These are phyloP conservation scores for Buphagus erythrorhynchus DNA, from an alignment of 2,797 vertebrate species.

Conservation along the genomic window DNA sequence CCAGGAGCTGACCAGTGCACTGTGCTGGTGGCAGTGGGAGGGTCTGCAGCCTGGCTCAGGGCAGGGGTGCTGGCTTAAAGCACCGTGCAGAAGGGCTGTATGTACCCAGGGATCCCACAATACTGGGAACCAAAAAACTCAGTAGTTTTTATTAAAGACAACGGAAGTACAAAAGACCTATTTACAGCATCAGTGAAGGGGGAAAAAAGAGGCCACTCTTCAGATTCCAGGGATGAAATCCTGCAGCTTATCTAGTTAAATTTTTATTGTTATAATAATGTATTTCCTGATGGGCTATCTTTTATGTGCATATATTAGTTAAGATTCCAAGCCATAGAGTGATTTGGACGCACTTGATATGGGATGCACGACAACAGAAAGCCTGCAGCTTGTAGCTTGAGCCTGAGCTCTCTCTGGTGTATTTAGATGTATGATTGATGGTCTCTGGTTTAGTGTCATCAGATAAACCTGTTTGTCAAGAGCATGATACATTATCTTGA, in stretches of 20 bases:
- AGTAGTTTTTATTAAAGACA: background rate
- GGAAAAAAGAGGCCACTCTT: background rate
- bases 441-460: slow-evolving; percentile 20
- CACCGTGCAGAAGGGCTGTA: background rate
- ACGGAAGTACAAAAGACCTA: background rate
- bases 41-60: background rate
- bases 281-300: background rate
- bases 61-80: background rate
- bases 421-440: slow-evolving; percentile 2
- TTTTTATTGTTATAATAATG: background rate
- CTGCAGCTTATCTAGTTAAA: background rate
- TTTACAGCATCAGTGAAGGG: background rate
- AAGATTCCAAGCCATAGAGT: background rate
- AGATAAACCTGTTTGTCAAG: slow-evolving; percentile 2
- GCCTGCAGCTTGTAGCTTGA: background rate
- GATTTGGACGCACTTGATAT: background rate
- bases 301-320: background rate
- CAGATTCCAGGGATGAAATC: background rate
- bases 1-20: background rate
- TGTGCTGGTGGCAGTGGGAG: background rate
- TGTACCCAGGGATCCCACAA: background rate
- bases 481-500: background rate
- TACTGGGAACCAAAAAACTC: background rate
- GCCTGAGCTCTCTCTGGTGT: background rate
- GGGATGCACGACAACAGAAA: background rate